Percentiles rank a stretch among this genome's conserved stretches.
These are phyloP conservation scores for Parazoanthus darwini DNA, from an alignment of 92 coral and sea anemone genomes.

Conservation along the genomic window DNA sequence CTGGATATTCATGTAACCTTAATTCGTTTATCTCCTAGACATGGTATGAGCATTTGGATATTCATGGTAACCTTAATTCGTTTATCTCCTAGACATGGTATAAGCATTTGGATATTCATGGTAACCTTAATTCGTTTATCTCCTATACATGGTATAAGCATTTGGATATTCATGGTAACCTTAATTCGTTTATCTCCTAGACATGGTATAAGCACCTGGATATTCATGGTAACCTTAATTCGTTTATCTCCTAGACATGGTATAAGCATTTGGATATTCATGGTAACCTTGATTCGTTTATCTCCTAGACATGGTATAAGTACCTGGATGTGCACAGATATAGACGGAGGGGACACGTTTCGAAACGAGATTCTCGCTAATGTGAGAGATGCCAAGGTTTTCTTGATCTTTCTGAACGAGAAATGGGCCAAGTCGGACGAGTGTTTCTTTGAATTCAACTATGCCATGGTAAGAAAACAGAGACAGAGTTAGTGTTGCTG, in stretches of 20 bases:
- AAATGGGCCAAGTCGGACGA: slow-evolving; percentile 58
- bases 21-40: slow-evolving; percentile 15
- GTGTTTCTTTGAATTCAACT: slow-evolving; percentile 51
- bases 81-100: slow-evolving; percentile 30
- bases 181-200: slow-evolving; percentile 14
- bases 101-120: slow-evolving; percentile 41
- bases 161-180: slow-evolving; percentile 54
- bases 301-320: slow-evolving; percentile 44
- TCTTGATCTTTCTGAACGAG: slow-evolving; percentile 51
- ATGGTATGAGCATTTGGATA: slow-evolving; percentile 54
- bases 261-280: slow-evolving; percentile 42
- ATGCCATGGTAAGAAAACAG: slow-evolving; percentile 47
- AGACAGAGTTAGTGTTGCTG: neutral
- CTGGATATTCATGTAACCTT: slow-evolving; percentile 28
- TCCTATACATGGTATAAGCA: slow-evolving; percentile 46
- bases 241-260: slow-evolving; percentile 25
- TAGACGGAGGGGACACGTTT: slow-evolving; percentile 43
- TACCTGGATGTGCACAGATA: slow-evolving; percentile 61
- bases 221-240: slow-evolving; percentile 5
- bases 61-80: neutral
- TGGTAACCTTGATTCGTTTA: neutral
- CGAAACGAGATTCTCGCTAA: slow-evolving; percentile 55
- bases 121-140: neutral
- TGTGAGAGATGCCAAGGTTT: slow-evolving; percentile 52
- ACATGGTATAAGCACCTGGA: slow-evolving; percentile 44